A percentile compares a stretch with the other conserved stretches of the same genome.
Conservation (phyloP, 2,113 vertebrate genomes). For the Labeo catla region DNA sequence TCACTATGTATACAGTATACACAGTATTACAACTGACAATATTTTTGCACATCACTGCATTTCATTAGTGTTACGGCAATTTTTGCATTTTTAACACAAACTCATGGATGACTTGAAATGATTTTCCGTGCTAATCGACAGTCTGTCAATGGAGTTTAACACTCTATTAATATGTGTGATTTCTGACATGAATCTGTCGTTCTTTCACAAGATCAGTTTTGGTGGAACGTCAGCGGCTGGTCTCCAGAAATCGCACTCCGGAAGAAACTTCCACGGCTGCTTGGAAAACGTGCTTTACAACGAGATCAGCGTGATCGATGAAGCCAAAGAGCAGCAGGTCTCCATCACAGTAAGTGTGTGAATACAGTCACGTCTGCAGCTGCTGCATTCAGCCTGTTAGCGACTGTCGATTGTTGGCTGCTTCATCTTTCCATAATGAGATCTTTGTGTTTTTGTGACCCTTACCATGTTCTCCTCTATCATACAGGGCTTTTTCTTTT, state of each 20-base stretch:
- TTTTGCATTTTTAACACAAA: too few relatives aligned
- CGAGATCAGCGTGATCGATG: constrained; percentile 82
- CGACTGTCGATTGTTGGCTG: neutral
- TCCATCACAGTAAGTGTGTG: constrained; percentile 78
- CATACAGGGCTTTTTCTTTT: neutral
- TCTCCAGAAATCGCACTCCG: constrained; percentile 78
- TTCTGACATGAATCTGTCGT: constrained; percentile 54
- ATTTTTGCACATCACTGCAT: too few relatives aligned
- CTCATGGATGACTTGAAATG: too few relatives aligned
- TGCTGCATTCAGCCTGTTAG: neutral
- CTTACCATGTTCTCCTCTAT: neutral
- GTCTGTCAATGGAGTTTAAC: neutral
- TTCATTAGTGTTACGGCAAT: too few relatives aligned
- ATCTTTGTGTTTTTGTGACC: neutral
- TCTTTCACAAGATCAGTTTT: constrained; percentile 84
- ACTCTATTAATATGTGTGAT: neutral
- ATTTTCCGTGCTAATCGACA: too few relatives aligned
- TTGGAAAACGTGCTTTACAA: constrained; percentile 91
- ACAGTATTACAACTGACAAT: too few relatives aligned
- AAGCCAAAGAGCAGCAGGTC: constrained; percentile 79
- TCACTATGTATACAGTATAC: too few relatives aligned
- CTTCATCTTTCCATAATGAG: constrained; percentile 6
- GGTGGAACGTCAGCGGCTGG: constrained; percentile 83
- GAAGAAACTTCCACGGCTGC: constrained; percentile 87
- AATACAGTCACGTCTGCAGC: neutral